Base-by-base conservation (phyloP, 1,140 invertebrate species). In the Drosophila cardini region DNA sequence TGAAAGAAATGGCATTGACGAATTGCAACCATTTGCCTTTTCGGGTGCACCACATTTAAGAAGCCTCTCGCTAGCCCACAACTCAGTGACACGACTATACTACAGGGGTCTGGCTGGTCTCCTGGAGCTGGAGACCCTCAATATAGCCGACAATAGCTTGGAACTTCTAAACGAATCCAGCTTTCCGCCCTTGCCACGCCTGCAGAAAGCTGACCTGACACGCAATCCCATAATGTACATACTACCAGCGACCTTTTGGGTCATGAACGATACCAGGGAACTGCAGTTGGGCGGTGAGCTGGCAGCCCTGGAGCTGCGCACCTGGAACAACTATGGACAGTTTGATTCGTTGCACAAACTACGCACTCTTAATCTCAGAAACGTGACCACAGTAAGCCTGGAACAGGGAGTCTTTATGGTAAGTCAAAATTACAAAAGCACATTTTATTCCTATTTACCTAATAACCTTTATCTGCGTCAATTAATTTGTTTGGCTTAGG, bases 221-320 rank as follows among this genome's bases (percentile, higher is more conserved):
- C 90, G 93, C 48, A 96, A 96, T 91, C 95, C 95, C n/a, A 93
- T 96, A 18, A 93, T 93, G 68, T 92, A 93, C 2, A 93, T 96
- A 71, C 94, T 95, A 77, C 94, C 95, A n/a, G 95, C 94, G 40
- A 95, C 95, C 9, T 96, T 96, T 80, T 95, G 95, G 92, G 94
- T 95, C 1, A 94, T 96, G 94, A 96, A 96, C 85, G 93, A 93
- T 40, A 96, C 95, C 2, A 90, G 93, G 60, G 92, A 92, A n/a
- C 83, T 96, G 15, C 93, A 93, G 74, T 79, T 96, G 38, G 95
- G 95, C 13, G 93, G 93, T 32, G 79, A 92, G 18, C 90, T 91
- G 15, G 92, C 93, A 1, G 92, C 93, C 26, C 71, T 96, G 9
- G 93, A 94, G 60, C 69, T 96, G 36, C 74, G 62, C 15, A 83